Evolutionary conservation across 2,113 vertebrate genomes (phyloP), one percentile per base, ranked within the genome.

Genomic region (Anas platyrhynchos): DNA sequence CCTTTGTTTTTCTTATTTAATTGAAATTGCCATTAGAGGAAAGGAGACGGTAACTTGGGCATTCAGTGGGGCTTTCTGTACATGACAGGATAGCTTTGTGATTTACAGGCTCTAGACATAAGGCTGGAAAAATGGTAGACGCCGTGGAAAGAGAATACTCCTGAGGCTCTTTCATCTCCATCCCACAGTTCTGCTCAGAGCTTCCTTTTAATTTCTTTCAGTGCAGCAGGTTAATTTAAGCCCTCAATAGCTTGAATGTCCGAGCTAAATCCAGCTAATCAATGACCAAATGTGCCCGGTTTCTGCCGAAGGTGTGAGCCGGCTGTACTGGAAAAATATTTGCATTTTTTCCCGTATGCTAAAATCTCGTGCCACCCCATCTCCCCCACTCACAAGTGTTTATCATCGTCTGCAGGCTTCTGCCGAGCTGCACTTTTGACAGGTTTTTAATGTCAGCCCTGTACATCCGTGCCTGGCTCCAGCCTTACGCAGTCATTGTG

Each of bases 141-240:
- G 66, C 93, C 3, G 4, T 90, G 77, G 77, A 76, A 89, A 83
- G 89, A 81, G 86, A 91, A 69, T 84, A 26, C 62, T 96, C 95
- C 85, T 3, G 44, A 90, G 91, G 55, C 94, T 96, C 78, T 92
- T 92, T 97, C 91, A 61, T 94, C 69, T 86, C 94, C 67, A 32
- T 94, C 63, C n/a, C 26, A 68, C 41, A 6, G 84, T 56, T 34
- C 71, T 73, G 59, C 91, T 87, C 73, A n/a, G 83, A 54, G 86
- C 46, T 43, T 41, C 92, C 87, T 95, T 66, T 86, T 31, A 63
- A 26, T 88, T 91, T 83, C 26, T 2, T 31, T 25, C 66, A 80
- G 89, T 88, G 52, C 87, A 54, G 91, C 65, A 69, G 95, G 66
- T 96, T 94, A 78, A 94, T 95, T 93, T 88, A 62, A 81, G 67